phyloP scores from a whole-genome alignment of 2,113 vertebrate species.

The Rhinolophus ferrumequinum region DNA sequence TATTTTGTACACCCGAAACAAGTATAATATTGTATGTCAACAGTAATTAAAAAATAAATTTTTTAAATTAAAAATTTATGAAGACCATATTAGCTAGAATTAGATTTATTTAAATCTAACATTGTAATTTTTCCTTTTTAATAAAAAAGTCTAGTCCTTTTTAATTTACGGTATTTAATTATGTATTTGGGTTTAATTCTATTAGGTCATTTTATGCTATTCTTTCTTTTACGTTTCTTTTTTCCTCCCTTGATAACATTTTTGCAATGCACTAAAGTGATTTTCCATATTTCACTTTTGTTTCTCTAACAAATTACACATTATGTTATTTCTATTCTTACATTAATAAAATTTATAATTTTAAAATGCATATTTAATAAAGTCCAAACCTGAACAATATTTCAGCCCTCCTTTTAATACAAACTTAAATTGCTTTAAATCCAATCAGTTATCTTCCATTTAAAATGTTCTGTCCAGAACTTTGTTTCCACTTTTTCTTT shows the following conservation, averaged over 20 bases:
- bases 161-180: background rate
- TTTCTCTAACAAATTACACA: background rate
- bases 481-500: background rate
- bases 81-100: background rate
- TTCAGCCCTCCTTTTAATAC: background rate
- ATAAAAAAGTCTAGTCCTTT: background rate
- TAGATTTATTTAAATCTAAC: background rate
- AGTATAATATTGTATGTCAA: too few species aligned
- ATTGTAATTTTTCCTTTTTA: background rate
- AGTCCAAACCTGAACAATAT: background rate
- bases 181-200: conserved; percentile 26
- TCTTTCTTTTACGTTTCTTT: background rate
- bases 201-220: background rate
- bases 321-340: background rate
- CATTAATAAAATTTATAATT: background rate
- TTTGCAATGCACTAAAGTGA: background rate
- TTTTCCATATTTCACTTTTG: background rate
- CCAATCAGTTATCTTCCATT: background rate
- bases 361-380: background rate
- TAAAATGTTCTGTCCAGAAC: background rate
- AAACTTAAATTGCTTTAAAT: conserved; percentile 20
- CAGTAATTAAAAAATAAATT: too few species aligned
- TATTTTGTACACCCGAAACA: too few species aligned
- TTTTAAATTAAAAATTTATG: too few species aligned
- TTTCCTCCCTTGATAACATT: background rate